These are phyloP conservation scores for Pteronura brasiliensis DNA, from an alignment of 2,113 vertebrate species.

Conservation along the genomic window DNA sequence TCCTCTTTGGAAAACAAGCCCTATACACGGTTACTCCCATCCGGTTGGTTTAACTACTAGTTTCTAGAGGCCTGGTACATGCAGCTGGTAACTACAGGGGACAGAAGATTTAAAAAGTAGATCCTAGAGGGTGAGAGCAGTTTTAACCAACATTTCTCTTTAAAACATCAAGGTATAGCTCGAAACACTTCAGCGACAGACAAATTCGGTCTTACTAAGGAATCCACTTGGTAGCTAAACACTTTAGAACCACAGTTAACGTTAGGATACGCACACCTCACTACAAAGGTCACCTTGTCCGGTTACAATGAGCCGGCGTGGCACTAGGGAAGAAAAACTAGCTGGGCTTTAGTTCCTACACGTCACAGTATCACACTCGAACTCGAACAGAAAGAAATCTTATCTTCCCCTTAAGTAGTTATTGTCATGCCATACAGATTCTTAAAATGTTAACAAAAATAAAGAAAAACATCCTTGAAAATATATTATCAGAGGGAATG, in stretches of 20 bases:
- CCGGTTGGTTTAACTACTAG: background rate
- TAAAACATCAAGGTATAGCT: conserved; percentile 62
- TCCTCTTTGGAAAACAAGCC: conserved; percentile 39
- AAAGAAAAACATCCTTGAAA: conserved; percentile 83
- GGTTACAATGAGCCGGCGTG: background rate
- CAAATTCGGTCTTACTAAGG: background rate
- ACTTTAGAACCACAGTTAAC: conserved; percentile 63
- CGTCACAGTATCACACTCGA: conserved; percentile 75
- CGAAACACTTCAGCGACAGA: background rate
- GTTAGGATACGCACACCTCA: conserved; percentile 46
- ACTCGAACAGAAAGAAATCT: conserved; percentile 40
- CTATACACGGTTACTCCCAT: background rate
- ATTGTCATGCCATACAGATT: conserved; percentile 79
- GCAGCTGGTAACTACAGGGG: conserved; percentile 79
- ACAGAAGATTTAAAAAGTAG: conserved; percentile 72
- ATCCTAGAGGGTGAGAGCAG: conserved; percentile 76
- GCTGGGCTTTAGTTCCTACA: conserved; percentile 73
- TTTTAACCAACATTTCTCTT: conserved; percentile 66
- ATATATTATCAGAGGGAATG: conserved; percentile 81
- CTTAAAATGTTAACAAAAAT: conserved; percentile 85
- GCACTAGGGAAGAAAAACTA: conserved; percentile 61
- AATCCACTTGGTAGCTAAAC: conserved; percentile 57
- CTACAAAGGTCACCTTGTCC: background rate
- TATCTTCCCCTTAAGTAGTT: conserved; percentile 78
- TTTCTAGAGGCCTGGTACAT: conserved; percentile 75